Evolutionary conservation across 2,797 vertebrate species (phyloP).

Genomic region (Denticeps clupeoides): DNA sequence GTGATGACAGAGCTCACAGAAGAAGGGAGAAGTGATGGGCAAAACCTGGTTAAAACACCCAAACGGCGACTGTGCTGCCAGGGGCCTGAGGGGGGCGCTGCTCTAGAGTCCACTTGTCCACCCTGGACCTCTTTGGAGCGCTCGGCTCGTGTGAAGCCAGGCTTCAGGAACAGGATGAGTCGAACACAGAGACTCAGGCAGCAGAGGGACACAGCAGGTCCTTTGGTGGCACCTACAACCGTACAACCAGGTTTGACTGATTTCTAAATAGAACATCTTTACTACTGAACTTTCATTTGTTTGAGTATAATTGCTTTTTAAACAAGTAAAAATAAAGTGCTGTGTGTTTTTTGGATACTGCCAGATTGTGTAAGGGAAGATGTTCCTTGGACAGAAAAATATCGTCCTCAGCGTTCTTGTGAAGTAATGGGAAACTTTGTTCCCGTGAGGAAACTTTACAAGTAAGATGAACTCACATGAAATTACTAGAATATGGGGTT

Average conservation of each 20-base stretch:
- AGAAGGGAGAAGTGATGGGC: constrained; percentile 12
- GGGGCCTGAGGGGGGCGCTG: not conserved
- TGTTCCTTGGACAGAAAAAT: constrained; percentile 87
- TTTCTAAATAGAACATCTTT: too few species aligned
- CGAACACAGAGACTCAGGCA: constrained; percentile 31
- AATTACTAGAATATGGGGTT: too few species aligned
- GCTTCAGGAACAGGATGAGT: constrained; percentile 34
- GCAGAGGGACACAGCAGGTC: not conserved
- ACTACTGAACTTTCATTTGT: too few species aligned
- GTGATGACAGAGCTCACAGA: too few species aligned
- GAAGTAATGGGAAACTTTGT: constrained; percentile 75
- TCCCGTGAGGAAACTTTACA: constrained; percentile 67
- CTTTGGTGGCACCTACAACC: not conserved
- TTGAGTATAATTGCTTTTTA: too few species aligned
- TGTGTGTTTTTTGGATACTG: too few species aligned
- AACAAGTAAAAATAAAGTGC: too few species aligned
- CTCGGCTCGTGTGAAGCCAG: not conserved
- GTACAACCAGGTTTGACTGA: too few species aligned
- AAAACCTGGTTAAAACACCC: constrained; percentile 10
- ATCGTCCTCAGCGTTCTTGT: constrained; percentile 68
- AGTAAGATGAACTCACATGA: constrained; percentile 51
- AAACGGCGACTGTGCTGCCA: constrained; percentile 28
- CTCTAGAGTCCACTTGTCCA: not conserved
- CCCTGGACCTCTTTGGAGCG: not conserved
- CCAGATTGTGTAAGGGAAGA: constrained; percentile 62